Percentiles rank a stretch among this genome's conserved stretches.
Conservation (phyloP, 2,113 vertebrate species). For the Chunga burmeisteri region DNA sequence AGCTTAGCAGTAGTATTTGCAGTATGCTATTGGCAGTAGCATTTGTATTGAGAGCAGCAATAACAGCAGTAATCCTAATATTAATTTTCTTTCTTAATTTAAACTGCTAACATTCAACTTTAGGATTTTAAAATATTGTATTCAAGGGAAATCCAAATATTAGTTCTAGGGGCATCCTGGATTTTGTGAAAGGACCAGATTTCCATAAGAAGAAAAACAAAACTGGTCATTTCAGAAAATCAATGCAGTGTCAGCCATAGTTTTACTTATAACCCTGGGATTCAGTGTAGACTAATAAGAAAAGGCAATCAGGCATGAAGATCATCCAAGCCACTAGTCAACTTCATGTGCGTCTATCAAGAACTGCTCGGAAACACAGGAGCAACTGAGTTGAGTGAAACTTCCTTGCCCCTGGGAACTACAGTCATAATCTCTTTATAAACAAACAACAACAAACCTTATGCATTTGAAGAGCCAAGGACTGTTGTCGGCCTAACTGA, state of each 20-base stretch:
- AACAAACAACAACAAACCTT: background rate
- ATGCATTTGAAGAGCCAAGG: background rate
- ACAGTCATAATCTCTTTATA: background rate
- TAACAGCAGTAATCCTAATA: background rate
- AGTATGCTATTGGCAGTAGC: background rate
- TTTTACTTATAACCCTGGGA: background rate
- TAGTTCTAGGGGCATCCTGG: background rate
- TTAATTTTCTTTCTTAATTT: background rate
- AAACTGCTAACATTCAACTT: background rate
- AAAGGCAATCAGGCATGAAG: background rate
- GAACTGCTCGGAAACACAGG: background rate
- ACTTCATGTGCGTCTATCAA: background rate
- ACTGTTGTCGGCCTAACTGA: background rate
- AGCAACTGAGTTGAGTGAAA: background rate
- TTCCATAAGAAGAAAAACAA: background rate
- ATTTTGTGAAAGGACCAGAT: background rate
- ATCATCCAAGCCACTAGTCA: background rate
- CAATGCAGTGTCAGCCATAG: background rate
- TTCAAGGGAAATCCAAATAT: background rate
- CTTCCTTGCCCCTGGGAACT: background rate
- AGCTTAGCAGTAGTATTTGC: background rate
- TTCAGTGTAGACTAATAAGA: background rate
- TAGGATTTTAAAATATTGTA: background rate
- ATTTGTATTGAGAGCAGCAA: background rate
- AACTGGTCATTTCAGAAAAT: background rate